phyloP scores from a whole-genome alignment of 2,113 vertebrate genomes.

The Pomatostomus ruficeps region DNA sequence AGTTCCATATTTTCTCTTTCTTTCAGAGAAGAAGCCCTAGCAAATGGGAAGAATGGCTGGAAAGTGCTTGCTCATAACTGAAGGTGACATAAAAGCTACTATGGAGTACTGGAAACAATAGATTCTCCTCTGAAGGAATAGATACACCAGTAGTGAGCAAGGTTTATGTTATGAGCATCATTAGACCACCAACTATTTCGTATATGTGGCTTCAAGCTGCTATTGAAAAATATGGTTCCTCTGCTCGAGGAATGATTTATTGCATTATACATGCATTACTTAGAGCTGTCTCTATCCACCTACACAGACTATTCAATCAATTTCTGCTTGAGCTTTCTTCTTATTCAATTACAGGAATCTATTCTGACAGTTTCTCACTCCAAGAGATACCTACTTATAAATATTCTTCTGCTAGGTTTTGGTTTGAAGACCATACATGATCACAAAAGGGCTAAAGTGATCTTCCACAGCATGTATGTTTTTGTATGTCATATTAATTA shows the following conservation, averaged over 20 bases:
- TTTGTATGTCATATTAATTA: background rate
- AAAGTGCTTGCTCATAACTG: background rate
- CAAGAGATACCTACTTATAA: background rate
- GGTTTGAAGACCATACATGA: background rate
- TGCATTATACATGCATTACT: background rate
- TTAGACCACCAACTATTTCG: background rate
- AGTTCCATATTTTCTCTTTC: background rate
- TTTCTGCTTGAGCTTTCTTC: background rate
- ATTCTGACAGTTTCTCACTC: background rate
- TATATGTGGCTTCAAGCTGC: background rate
- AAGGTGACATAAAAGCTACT: background rate
- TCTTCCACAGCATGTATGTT: background rate
- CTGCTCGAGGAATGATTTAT: background rate
- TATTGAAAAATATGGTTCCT: background rate
- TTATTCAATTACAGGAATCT: background rate
- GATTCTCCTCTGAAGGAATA: background rate
- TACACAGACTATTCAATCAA: background rate
- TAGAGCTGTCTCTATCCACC: background rate
- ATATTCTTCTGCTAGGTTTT: background rate
- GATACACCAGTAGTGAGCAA: background rate
- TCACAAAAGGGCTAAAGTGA: background rate
- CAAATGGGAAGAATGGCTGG: background rate
- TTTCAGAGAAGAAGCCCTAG: background rate
- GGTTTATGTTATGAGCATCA: background rate
- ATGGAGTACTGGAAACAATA: background rate